Base-by-base conservation (phyloP, 2,888 invertebrate genomes). In the Abrostola triplasia region DNA sequence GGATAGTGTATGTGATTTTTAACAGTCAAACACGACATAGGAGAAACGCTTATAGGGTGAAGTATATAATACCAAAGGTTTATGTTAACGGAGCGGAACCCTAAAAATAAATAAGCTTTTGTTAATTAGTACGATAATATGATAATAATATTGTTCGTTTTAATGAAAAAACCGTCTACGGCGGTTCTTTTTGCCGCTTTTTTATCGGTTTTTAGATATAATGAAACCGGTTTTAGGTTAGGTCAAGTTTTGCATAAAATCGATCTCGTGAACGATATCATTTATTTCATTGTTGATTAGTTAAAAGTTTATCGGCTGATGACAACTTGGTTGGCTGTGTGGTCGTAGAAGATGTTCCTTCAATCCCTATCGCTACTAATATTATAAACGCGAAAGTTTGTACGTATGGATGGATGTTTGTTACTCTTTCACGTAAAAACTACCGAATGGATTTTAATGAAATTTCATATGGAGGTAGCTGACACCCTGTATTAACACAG, bases 71-170 rank as follows among this genome's bases (percentile, higher is more conserved):
- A 24, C 24, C 1, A 24, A 4, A 24, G 24, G 24, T 24, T 44
- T 47, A 9, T 47, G 44, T 7, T 5, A 9, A 9, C 5, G 5
- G 1, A 13, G 8, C 41, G 64, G 71, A 64, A 36, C 78, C 70
- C 80, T 64, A 77, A 76, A 67, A 64, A 59, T 63, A 77, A 76
- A 77, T 71, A 68, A 65, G 41, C 47, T 54, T 71, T 72, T 70
- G 78, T 81, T 81, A 81, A 81, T 81, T 81, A 79, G 75, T 56
- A 49, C 75, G 76, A 81, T 79, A 75, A 81, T 80, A 77, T 77
- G 81, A 81, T 80, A 80, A 80, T 77, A 79, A 79, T 76, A 79
- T 74, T 80, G 78, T 80, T 54, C 64, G 60, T 76, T 81, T 78
- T 79, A 80, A 80, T 80, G 79, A 80, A 80, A 80, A 80, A 77